phyloP scores from a whole-genome alignment of 1,140 invertebrate genomes.

The Rhynchophorus ferrugineus region DNA sequence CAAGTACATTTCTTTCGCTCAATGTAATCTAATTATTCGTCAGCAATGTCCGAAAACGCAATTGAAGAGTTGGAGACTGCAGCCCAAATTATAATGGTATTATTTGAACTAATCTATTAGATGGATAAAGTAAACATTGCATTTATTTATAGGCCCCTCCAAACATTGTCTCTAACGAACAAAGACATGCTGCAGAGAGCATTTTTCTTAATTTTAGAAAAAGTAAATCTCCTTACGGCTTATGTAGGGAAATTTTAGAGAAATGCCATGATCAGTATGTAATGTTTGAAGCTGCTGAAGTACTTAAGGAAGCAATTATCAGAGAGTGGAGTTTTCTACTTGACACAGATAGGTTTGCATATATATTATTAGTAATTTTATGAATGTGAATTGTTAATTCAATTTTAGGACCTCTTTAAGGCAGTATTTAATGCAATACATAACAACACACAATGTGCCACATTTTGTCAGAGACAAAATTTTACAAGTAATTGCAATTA shows the following conservation, averaged over 20 bases:
- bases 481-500: constrained; percentile 74
- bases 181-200: constrained; percentile 68
- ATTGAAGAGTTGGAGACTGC: constrained; percentile 36
- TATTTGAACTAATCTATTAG: constrained; percentile 3
- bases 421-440: constrained; percentile 72
- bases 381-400: not conserved
- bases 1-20: too few species aligned
- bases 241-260: constrained; percentile 77
- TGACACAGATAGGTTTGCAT: constrained; percentile 45
- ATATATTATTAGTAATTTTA: not conserved
- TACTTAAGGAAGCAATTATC: constrained; percentile 76
- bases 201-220: constrained; percentile 76
- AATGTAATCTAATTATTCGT: too few species aligned
- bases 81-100: constrained; percentile 37
- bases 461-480: constrained; percentile 59
- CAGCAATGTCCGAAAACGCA: constrained; percentile 21
- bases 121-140: constrained; percentile 12
- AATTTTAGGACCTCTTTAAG: constrained; percentile 55
- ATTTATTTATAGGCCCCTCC: constrained; percentile 65
- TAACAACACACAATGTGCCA: constrained; percentile 56
- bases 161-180: constrained; percentile 66
- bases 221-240: constrained; percentile 69
- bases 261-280: constrained; percentile 72
- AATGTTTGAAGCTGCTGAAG: constrained; percentile 75
- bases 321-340: constrained; percentile 70